Conservation (phyloP, 2,113 vertebrate genomes). For the Rallus limicola region DNA sequence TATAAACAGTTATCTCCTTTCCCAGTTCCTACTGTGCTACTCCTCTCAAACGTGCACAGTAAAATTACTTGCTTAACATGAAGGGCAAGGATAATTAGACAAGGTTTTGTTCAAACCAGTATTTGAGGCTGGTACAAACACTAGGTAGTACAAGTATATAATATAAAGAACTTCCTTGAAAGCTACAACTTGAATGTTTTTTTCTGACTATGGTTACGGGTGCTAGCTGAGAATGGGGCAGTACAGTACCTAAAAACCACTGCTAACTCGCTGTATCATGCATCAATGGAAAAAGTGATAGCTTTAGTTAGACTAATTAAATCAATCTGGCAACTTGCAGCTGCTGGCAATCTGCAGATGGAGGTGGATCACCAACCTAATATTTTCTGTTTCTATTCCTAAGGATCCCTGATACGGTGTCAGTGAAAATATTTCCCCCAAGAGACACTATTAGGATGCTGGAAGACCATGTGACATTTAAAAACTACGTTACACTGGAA, state of each 20-base stretch:
- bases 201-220: conserved; percentile 23
- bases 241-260: neutral
- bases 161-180: neutral
- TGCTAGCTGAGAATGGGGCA: neutral
- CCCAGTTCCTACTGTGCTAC: neutral
- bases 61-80: neutral
- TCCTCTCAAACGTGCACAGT: neutral
- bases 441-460: conserved; percentile 71
- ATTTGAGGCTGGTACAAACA: neutral
- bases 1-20: neutral
- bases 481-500: conserved; percentile 44
- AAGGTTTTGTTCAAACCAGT: neutral
- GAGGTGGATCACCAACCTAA: conserved; percentile 52
- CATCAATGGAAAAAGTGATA: conserved; percentile 37
- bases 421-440: conserved; percentile 65
- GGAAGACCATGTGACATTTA: conserved; percentile 61
- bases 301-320: conserved; percentile 72
- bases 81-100: neutral
- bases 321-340: conserved; percentile 70
- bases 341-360: conserved; percentile 25
- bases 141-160: neutral
- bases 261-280: neutral
- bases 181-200: neutral
- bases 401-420: conserved; percentile 53
- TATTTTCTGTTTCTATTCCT: conserved; percentile 55